Percentiles rank a stretch among this genome's conserved stretches.
phyloP scores from a whole-genome alignment of 2,797 vertebrate species.

The Echeneis naucrates region DNA sequence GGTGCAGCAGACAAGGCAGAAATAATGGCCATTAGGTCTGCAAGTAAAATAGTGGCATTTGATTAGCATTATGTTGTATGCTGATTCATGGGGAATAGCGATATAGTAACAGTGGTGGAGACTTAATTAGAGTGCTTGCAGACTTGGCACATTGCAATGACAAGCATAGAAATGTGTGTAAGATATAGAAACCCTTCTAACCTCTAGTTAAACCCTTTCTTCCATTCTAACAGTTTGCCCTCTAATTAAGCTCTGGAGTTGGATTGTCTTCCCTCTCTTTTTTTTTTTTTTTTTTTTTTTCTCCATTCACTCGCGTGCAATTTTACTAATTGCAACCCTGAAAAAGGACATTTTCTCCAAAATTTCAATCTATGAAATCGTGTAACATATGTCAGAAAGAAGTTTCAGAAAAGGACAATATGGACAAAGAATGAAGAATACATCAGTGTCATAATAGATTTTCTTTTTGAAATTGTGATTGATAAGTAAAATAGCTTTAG shows the following conservation, averaged over 20 bases:
- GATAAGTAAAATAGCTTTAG: not conserved
- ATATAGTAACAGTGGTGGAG: slow-evolving; percentile 59
- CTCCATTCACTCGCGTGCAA: slow-evolving; percentile 42
- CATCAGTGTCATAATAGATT: too few species aligned
- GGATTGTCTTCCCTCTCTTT: slow-evolving; percentile 67
- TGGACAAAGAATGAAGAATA: too few species aligned
- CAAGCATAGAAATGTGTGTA: slow-evolving; percentile 79
- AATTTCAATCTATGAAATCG: slow-evolving; percentile 49
- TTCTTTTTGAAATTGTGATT: not conserved
- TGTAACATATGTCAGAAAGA: slow-evolving; percentile 33
- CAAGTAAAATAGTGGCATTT: slow-evolving; percentile 73
- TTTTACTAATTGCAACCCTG: slow-evolving; percentile 70
- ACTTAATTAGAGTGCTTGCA: slow-evolving; percentile 84
- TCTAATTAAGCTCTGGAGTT: slow-evolving; percentile 81
- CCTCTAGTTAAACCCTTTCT: slow-evolving; percentile 81
- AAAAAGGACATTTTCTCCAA: slow-evolving; percentile 54
- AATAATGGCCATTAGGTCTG: slow-evolving; percentile 71
- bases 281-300: too few species aligned
- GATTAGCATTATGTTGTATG: slow-evolving; percentile 75
- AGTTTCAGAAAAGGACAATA: slow-evolving; percentile 15
- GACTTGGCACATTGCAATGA: slow-evolving; percentile 82
- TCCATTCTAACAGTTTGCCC: slow-evolving; percentile 74
- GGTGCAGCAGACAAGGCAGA: slow-evolving; percentile 52
- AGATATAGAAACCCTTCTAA: slow-evolving; percentile 80
- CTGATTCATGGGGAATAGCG: slow-evolving; percentile 78